Evolutionary conservation across 1,140 invertebrate species (phyloP).

Genomic region (Agrypnia vestita): DNA sequence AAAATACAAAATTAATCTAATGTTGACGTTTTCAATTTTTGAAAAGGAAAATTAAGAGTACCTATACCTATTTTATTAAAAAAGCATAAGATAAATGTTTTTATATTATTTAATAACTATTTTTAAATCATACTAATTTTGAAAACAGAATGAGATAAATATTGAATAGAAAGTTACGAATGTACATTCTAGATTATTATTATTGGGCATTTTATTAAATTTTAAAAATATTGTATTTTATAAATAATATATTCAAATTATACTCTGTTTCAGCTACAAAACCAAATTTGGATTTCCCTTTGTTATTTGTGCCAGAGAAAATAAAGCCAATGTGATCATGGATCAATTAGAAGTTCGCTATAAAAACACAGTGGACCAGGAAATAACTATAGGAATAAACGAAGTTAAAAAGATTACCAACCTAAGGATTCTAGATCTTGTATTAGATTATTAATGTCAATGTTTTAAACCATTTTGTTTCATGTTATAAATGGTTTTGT

Average conservation of each 20-base stretch:
- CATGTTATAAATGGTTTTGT: slow-evolving; percentile 10
- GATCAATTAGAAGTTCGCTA: slow-evolving; percentile 73
- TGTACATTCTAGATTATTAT: too few species aligned
- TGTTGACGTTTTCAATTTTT: too few species aligned
- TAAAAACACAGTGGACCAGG: slow-evolving; percentile 72
- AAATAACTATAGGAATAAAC: slow-evolving; percentile 75
- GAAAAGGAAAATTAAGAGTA: too few species aligned
- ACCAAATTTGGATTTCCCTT: slow-evolving; percentile 82
- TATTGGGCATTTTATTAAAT: background rate
- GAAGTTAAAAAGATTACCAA: slow-evolving; percentile 82
- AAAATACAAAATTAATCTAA: too few species aligned
- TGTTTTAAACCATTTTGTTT: slow-evolving; percentile 21
- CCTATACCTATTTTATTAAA: too few species aligned
- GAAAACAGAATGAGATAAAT: too few species aligned
- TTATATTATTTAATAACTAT: too few species aligned
- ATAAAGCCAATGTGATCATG: slow-evolving; percentile 77
- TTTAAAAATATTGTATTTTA: background rate
- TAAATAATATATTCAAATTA: slow-evolving; percentile 41
- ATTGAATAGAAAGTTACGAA: too few species aligned
- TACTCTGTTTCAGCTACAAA: slow-evolving; percentile 73
- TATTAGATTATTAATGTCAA: slow-evolving; percentile 61
- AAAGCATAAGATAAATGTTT: too few species aligned
- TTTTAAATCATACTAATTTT: too few species aligned
- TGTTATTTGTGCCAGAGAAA: slow-evolving; percentile 80
- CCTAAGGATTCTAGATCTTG: slow-evolving; percentile 75